Base-by-base conservation (phyloP, 2,797 vertebrate species). In the Luscinia luscinia region DNA sequence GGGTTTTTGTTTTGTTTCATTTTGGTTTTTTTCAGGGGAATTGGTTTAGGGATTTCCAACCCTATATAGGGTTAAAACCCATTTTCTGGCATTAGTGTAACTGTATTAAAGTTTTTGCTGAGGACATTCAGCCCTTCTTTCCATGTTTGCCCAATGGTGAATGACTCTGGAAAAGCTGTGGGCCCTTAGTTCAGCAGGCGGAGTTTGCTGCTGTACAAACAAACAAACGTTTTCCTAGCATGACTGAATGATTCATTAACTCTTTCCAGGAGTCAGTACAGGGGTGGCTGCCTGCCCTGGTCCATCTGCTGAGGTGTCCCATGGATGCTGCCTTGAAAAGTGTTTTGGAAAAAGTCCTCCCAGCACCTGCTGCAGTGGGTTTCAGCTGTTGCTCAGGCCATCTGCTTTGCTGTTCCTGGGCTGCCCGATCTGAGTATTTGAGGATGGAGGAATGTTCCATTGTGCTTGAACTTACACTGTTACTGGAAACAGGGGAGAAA, bases 221-320 rank as follows among this genome's bases (percentile, higher is more conserved):
- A 34, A 36, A 17, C 23, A 32, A 22, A 30, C 28, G 4, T 72
- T 75, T 82, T 72, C 45, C 55, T 22, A 9, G 22, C 7, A 13
- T 8, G 18, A 51, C 46, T 68, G 64, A 77, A 40, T 43, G 68
- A 64, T 78, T 90, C 1, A 2, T 88, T 64, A 46, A 9, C 61
- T 93, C 57, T 93, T 90, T 81, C 78, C 54, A 80, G 28, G 58
- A 86, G 57, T n/a, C 32, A 59, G 4, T 26, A 3, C 15, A 36
- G 26, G 16, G 40, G 12, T 75, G 36, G 17, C 79, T 92, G 64
- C 45, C 66, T 87, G 77, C 21, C 4, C 30, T 62, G 41, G 9
- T 30, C 66, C 48, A 17, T 95, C 86, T 96, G 78, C 54, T 87
- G 87, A 85, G 52, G 55, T 67, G 64, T 68, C 61, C 90, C 36